These are phyloP conservation scores for Oreochromis niloticus DNA, from an alignment of 2,113 vertebrate genomes.

Conservation along the genomic window DNA sequence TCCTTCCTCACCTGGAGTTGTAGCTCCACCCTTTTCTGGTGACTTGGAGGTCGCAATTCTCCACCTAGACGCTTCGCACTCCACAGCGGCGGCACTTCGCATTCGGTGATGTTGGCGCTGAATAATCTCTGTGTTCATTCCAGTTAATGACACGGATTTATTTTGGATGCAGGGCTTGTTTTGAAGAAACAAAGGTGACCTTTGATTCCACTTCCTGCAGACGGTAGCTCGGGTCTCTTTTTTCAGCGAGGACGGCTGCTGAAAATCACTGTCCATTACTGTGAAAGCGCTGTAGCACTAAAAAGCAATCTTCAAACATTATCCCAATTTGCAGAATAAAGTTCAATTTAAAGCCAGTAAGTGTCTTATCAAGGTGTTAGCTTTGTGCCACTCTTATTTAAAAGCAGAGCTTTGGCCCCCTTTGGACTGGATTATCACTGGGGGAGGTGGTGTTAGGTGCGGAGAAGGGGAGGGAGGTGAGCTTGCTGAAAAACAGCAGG, in stretches of 20 bases:
- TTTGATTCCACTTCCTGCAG: neutral
- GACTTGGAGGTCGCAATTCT: neutral
- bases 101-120: neutral
- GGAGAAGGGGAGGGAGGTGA: fast-evolving
- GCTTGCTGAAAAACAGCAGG: neutral
- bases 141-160: neutral
- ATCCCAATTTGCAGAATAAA: neutral
- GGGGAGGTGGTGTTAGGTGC: neutral
- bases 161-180: neutral
- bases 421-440: neutral
- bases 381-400: neutral
- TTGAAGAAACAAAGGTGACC: neutral
- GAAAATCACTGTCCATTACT: neutral
- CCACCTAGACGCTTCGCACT: fast-evolving
- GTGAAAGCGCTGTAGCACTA: neutral
- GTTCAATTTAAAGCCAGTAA: neutral
- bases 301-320: neutral
- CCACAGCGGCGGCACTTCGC: fast-evolving
- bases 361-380: neutral
- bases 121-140: neutral
- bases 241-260: neutral
- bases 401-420: neutral
- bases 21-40: neutral
- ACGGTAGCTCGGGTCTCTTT: neutral
- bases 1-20: neutral